Evolutionary conservation across 1,140 invertebrate genomes (phyloP).

Genomic region (Drosophila serrata): DNA sequence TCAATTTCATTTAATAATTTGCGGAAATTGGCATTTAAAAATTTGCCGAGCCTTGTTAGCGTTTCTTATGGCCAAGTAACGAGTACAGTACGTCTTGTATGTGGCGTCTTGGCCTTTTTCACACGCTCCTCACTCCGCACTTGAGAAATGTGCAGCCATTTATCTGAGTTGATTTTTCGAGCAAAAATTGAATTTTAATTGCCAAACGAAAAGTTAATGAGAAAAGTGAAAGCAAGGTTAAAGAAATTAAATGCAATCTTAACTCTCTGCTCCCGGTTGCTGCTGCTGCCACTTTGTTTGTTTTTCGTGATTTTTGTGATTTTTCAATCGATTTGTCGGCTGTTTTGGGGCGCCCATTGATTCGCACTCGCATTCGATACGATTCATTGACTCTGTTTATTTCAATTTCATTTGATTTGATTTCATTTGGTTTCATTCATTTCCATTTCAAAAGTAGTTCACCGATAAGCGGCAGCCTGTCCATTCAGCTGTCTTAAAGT

Average conservation of each 20-base stretch:
- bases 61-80: constrained; percentile 21
- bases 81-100: not conserved
- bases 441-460: constrained; percentile 72
- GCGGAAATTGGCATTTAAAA: constrained; percentile 83
- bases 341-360: constrained; percentile 50
- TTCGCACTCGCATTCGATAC: constrained; percentile 46
- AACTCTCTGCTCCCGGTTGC: not conserved
- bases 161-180: constrained; percentile 61
- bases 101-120: constrained; percentile 65
- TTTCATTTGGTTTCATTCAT: constrained; percentile 59
- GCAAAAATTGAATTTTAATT: constrained; percentile 82
- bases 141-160: constrained; percentile 71
- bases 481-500: constrained; percentile 36
- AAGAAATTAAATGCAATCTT: constrained; percentile 76
- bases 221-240: constrained; percentile 84
- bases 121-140: constrained; percentile 63
- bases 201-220: constrained; percentile 82
- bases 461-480: constrained; percentile 61
- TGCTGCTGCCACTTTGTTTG: not conserved
- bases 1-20: constrained; percentile 84
- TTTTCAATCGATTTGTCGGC: constrained; percentile 72
- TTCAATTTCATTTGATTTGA: constrained; percentile 39
- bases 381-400: constrained; percentile 43
- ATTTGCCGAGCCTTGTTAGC: constrained; percentile 75
- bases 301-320: constrained; percentile 55